Percentiles rank a stretch among this genome's conserved stretches.
Conservation (phyloP, 1,140 invertebrate species). For the Brachionus koreanus region DNA sequence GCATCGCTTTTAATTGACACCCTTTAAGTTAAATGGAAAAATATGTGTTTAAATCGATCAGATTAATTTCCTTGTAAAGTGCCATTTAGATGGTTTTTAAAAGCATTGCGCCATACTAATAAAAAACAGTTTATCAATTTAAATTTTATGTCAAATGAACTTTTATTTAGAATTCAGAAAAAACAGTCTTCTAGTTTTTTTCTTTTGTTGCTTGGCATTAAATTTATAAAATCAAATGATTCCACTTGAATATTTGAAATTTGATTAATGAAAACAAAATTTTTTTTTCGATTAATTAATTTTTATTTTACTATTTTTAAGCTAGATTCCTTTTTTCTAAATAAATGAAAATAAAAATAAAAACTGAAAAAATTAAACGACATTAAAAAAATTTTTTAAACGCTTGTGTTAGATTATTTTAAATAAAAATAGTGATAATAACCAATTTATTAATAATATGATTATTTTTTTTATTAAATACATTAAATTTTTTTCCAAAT, state of each 20-base stretch:
- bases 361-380: too few relatives aligned
- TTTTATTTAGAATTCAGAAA: background rate
- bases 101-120: background rate
- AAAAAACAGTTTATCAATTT: background rate
- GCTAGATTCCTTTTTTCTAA: too few relatives aligned
- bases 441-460: too few relatives aligned
- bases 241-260: background rate
- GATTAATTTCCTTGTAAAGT: background rate
- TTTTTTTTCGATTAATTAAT: background rate
- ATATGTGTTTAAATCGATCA: background rate
- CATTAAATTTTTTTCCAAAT: too few relatives aligned
- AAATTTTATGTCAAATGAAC: background rate
- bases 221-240: background rate
- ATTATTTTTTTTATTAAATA: too few relatives aligned
- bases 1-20: conserved; percentile 4
- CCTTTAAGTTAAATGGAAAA: conserved; percentile 11
- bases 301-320: too few relatives aligned
- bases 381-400: too few relatives aligned
- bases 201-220: background rate
- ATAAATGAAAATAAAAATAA: too few relatives aligned
- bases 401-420: too few relatives aligned
- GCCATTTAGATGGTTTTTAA: background rate
- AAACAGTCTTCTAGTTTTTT: background rate
- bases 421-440: too few relatives aligned
- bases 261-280: background rate